Percentiles rank a stretch among this genome's conserved stretches.
Evolutionary conservation across 1,140 invertebrate genomes (phyloP).

Genomic region (Camponotus floridanus): DNA sequence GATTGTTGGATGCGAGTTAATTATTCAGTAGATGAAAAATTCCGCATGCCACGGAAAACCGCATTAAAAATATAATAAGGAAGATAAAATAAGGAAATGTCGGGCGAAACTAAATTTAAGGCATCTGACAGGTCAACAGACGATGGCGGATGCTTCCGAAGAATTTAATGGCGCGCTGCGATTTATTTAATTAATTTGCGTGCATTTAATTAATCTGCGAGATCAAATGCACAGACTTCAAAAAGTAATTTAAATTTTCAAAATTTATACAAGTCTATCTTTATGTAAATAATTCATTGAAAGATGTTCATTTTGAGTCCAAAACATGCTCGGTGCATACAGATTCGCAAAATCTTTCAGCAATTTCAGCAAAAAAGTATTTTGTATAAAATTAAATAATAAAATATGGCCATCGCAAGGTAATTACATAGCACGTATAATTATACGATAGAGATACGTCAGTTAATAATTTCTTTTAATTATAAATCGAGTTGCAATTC

Average conservation of each 20-base stretch:
- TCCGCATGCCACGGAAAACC: neutral
- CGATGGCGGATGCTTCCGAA: neutral
- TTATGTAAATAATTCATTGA: neutral
- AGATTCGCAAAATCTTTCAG: neutral
- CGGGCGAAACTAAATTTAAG: slow-evolving; percentile 1
- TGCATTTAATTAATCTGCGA: neutral
- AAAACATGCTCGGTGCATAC: too few relatives aligned
- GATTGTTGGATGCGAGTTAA: neutral
- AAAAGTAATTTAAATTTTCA: neutral
- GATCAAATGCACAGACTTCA: neutral
- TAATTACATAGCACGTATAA: neutral
- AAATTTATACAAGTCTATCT: neutral
- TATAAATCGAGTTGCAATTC: neutral
- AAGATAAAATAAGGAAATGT: slow-evolving; percentile 31
- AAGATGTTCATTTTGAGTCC: neutral
- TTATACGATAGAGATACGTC: neutral
- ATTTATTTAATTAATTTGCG: slow-evolving; percentile 31
- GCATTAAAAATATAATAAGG: neutral
- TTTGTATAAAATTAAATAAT: slow-evolving; percentile 15
- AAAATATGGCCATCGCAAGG: neutral
- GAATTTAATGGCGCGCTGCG: neutral
- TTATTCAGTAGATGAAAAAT: slow-evolving; percentile 8
- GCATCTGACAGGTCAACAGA: neutral
- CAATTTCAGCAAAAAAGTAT: neutral
- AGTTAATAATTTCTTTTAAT: slow-evolving; percentile 3